Evolutionary conservation across 2,113 vertebrate species (phyloP).

Genomic region (Australoheros scitulus): DNA sequence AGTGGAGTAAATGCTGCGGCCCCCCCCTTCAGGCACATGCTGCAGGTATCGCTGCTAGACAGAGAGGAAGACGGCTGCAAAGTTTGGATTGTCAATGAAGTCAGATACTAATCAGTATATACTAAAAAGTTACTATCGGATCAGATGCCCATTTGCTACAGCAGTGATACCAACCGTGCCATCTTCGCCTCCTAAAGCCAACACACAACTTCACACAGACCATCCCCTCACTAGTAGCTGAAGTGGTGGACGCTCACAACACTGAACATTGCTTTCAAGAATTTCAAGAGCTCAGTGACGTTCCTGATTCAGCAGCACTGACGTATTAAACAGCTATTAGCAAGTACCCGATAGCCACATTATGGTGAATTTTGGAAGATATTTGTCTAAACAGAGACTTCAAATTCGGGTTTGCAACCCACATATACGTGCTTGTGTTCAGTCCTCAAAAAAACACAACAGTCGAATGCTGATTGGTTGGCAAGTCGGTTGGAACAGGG

Average conservation of each 20-base stretch:
- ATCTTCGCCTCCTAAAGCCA: no score
- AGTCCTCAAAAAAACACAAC: not conserved
- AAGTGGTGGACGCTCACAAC: not conserved
- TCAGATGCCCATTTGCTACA: accelerated
- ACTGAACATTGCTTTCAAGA: not conserved
- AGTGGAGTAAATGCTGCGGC: no score
- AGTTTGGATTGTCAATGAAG: no score
- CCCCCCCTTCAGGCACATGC: no score
- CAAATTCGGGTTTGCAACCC: accelerated
- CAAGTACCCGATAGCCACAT: not conserved
- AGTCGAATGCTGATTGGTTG: not conserved
- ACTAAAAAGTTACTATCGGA: accelerated
- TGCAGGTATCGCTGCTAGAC: no score
- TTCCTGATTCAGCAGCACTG: not conserved
- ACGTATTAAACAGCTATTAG: accelerated
- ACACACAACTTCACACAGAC: no score
- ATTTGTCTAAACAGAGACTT: not conserved
- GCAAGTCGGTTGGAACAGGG: no score
- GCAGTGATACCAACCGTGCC: not conserved
- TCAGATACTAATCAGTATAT: accelerated
- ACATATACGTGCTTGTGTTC: not conserved
- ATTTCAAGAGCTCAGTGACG: not conserved
- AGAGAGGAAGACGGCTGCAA: accelerated
- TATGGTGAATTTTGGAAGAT: not conserved
- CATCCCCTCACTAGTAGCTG: no score